Base-by-base conservation (phyloP, 1,140 invertebrate species). In the Megalonaias nervosa region DNA sequence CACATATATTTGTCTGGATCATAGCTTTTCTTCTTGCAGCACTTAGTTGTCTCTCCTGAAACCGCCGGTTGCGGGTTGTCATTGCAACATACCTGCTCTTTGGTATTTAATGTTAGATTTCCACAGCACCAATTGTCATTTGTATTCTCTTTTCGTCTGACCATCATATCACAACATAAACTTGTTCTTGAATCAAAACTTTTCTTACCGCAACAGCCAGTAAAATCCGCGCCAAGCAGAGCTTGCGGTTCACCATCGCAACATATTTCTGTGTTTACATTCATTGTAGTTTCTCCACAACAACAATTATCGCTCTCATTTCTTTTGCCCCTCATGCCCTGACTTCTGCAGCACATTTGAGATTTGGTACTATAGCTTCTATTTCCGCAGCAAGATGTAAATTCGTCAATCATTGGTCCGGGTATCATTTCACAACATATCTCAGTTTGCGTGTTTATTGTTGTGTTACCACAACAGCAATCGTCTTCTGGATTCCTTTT, bases 361-460 rank as follows among this genome's bases (percentile, higher is more conserved):
- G 71, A 65, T n/a, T 56, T 15, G 1, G 71, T 60, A 38, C 65
- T 73, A 26, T 19, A 73, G 21, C 71, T 67, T 14, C 2, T 66
- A 21, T 73, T 26, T 19, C 61, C 61, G 55, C 71, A 73, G 59
- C 71, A 73, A 1, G 61, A 64, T 56, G 71, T 66, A 12, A 48
- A 55, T 65, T 73, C 61, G 19, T 21, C 31, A 58, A 48, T 65
- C 21, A n/a, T 73, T 23, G 5, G 55, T 17, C 62, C 69, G n/a
- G 71, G 64, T 21, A 74, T 55, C 56, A 71, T 71, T 48, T 74
- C 65, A 64, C 76, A 78, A 23, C 76, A 78, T 38, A 78, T 58
- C 31, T 66, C 66, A 26, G 9, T 78, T 23, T 67, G 21, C 16
- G 71, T 68, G 57, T 78, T 57, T 23, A 68, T 57, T 59, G 76